A percentile compares a stretch with the other conserved stretches of the same genome.
phyloP scores from a whole-genome alignment of 2,113 vertebrate genomes.

The Clinocottus analis region DNA sequence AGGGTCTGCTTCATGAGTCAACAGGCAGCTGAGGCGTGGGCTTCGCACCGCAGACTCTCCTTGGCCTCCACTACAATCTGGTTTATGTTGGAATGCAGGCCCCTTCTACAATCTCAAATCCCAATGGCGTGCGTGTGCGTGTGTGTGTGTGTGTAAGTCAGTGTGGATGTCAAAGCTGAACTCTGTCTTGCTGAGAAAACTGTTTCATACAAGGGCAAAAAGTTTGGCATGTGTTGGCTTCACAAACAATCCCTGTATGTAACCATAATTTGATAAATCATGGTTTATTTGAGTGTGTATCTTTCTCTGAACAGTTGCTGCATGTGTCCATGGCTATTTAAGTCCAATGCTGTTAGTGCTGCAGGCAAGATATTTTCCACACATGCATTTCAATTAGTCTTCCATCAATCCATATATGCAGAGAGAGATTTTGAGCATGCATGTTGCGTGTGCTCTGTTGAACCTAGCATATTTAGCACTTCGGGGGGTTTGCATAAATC shows the following conservation, averaged over 20 bases:
- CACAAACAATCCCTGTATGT: neutral
- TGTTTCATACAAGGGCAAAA: constrained; percentile 16
- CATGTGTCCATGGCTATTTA: constrained; percentile 43
- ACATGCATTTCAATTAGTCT: constrained; percentile 60
- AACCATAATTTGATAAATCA: constrained; percentile 2
- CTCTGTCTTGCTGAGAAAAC: constrained; percentile 6
- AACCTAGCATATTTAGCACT: constrained; percentile 46
- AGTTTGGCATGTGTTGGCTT: constrained; percentile 7
- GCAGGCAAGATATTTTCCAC: constrained; percentile 7
- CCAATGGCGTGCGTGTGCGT: neutral
- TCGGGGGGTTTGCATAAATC: constrained; percentile 71
- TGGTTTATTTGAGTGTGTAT: constrained; percentile 24
- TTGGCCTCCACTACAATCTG: constrained; percentile 54
- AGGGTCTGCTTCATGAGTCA: constrained; percentile 70
- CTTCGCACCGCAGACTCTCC: constrained; percentile 55
- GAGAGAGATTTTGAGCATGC: constrained; percentile 53
- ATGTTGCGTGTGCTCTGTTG: constrained; percentile 48
- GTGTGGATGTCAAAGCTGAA: constrained; percentile 20
- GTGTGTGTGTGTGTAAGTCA: constrained; percentile 13
- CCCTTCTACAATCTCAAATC: constrained; percentile 24
- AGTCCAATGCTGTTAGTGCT: constrained; percentile 48
- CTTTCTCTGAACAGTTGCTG: constrained; percentile 48
- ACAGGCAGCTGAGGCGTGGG: constrained; percentile 63
- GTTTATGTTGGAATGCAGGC: constrained; percentile 63
- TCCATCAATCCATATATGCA: constrained; percentile 49